These are phyloP conservation scores for Drosophila nikananu DNA, from an alignment of 1,140 invertebrate genomes.

Conservation along the genomic window DNA sequence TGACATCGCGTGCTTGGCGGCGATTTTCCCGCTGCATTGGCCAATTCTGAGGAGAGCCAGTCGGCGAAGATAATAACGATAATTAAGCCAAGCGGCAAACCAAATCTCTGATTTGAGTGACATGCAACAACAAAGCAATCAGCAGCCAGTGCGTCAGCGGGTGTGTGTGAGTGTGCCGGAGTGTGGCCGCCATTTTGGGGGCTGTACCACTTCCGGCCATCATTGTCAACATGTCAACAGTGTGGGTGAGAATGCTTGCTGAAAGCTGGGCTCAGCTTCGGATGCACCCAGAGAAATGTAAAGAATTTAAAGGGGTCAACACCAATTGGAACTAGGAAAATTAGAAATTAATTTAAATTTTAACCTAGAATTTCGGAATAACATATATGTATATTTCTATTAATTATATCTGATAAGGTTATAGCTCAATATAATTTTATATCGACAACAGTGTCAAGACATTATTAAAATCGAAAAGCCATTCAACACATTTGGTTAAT, in stretches of 20 bases:
- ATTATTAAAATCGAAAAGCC: no score
- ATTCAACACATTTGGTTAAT: no score
- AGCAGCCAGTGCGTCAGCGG: slow-evolving; percentile 30
- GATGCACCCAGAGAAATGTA: slow-evolving; percentile 24
- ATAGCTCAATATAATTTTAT: no score
- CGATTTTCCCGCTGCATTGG: slow-evolving; percentile 79
- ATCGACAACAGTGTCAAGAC: no score
- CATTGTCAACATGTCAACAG: slow-evolving; percentile 63
- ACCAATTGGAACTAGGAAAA: not conserved
- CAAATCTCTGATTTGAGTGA: slow-evolving; percentile 76
- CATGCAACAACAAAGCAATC: slow-evolving; percentile 76
- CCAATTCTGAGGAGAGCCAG: slow-evolving; percentile 62
- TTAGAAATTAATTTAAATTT: not conserved
- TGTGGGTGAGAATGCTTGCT: slow-evolving; percentile 41
- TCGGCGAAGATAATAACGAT: slow-evolving; percentile 70
- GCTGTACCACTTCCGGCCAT: slow-evolving; percentile 71
- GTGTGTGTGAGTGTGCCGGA: slow-evolving; percentile 12
- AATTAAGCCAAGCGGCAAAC: slow-evolving; percentile 80
- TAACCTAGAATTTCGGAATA: no score
- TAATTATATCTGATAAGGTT: no score
- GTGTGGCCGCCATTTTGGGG: slow-evolving; percentile 60
- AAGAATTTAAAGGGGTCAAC: not conserved
- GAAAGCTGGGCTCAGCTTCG: slow-evolving; percentile 24
- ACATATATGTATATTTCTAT: no score
- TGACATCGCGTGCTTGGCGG: slow-evolving; percentile 73